Conservation (phyloP, 2,888 invertebrate species). For the Anoplius nigerrimus region DNA sequence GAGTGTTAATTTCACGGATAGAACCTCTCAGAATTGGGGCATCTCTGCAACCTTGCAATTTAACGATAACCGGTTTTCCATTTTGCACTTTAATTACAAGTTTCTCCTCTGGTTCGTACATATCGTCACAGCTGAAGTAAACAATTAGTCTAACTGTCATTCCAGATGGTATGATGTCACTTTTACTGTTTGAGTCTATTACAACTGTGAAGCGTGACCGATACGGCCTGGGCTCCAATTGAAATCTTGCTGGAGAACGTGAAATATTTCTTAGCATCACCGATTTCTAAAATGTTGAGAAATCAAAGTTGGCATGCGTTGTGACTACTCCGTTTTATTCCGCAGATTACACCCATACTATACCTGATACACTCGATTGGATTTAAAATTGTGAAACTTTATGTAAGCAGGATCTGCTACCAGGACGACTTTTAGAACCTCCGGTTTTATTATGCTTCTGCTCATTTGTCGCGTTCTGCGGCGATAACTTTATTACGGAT, state of each 20-base stretch:
- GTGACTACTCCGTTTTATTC: no score
- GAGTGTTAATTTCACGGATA: no score
- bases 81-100: constrained; percentile 65
- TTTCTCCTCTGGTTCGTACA: constrained; percentile 65
- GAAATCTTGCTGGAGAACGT: constrained; percentile 59
- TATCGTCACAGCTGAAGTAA: constrained; percentile 65
- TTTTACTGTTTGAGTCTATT: constrained; percentile 39
- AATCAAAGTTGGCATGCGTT: neutral
- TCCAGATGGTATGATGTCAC: constrained; percentile 71
- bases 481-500: no score
- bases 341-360: neutral
- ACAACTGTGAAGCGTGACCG: constrained; percentile 63
- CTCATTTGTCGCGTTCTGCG: neutral
- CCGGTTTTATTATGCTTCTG: constrained; percentile 46
- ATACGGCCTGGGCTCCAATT: constrained; percentile 58
- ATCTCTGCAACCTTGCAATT: constrained; percentile 65
- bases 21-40: constrained; percentile 65
- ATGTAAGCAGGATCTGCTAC: constrained; percentile 63
- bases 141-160: constrained; percentile 70
- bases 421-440: constrained; percentile 49
- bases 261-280: constrained; percentile 46
- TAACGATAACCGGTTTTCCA: constrained; percentile 63
- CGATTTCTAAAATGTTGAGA: constrained; percentile 42
- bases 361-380: constrained; percentile 68
- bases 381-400: constrained; percentile 70